These are phyloP conservation scores for Cottoperca gobio DNA, from an alignment of 2,797 vertebrate genomes.

Conservation along the genomic window DNA sequence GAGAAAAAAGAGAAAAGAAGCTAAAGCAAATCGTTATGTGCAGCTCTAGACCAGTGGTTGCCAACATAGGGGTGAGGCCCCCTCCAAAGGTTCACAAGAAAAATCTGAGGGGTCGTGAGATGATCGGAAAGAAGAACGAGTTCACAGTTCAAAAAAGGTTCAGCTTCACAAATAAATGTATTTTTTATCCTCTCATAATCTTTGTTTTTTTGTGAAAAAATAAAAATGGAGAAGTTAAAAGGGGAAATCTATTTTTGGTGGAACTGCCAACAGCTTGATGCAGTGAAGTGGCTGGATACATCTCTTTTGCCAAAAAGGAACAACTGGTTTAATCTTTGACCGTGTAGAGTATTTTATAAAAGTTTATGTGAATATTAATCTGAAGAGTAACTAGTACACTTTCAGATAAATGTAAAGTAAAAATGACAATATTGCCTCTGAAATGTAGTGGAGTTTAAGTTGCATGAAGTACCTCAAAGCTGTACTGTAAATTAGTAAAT, in stretches of 20 bases:
- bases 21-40: neutral
- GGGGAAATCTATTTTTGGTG: neutral
- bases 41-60: neutral
- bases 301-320: neutral
- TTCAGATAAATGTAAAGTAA: neutral
- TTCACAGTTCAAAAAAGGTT: neutral
- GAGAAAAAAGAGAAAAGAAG: neutral
- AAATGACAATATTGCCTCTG: neutral
- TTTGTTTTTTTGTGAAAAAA: neutral
- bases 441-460: neutral
- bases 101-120: neutral
- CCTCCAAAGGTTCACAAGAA: neutral
- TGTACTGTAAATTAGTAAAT: neutral
- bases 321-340: neutral
- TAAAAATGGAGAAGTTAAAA: neutral
- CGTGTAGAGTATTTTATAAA: neutral
- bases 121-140: neutral
- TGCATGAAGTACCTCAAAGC: neutral
- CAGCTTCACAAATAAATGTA: neutral
- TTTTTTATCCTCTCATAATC: neutral
- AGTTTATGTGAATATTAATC: neutral
- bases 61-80: neutral
- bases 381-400: neutral
- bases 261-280: neutral
- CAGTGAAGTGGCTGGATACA: neutral